Evolutionary conservation across 2,888 invertebrate species (phyloP).

Genomic region (Amphipoea lucens): DNA sequence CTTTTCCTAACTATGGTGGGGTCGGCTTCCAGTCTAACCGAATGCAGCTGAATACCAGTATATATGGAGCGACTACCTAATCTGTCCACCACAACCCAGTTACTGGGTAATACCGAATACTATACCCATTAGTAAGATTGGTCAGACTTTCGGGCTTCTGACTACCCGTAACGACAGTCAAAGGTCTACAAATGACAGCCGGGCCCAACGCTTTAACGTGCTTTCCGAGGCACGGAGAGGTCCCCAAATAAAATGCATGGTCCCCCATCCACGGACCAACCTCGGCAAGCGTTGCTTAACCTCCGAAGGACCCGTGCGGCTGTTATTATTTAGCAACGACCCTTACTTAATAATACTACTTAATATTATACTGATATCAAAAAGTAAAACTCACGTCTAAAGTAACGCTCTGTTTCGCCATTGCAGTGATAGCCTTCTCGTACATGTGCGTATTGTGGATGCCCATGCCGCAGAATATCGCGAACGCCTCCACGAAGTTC

Average conservation of each 20-base stretch:
- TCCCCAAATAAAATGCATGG: not conserved
- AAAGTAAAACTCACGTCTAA: conserved; percentile 92
- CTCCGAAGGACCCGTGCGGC: not conserved
- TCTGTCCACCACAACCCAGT: not conserved
- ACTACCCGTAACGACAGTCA: not conserved
- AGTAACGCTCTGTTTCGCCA: conserved; percentile 99
- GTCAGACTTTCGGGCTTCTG: not conserved
- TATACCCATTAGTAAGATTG: too few relatives aligned
- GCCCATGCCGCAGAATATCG: conserved; percentile 99
- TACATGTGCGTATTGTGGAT: conserved; percentile 99
- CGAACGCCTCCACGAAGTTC: conserved; percentile 99
- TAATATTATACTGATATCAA: not conserved
- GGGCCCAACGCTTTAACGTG: not conserved
- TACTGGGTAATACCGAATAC: not conserved
- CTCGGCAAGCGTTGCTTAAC: not conserved
- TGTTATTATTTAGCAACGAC: not conserved
- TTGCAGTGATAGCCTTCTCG: conserved; percentile 98
- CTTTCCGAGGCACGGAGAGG: not conserved
- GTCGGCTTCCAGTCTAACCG: not conserved
- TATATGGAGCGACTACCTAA: not conserved
- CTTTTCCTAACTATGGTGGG: not conserved
- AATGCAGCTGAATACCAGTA: not conserved
- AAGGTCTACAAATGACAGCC: not conserved
- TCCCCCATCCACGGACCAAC: not conserved
- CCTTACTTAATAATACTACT: not conserved